These are phyloP conservation scores for Cichladusa arquata DNA, from an alignment of 2,113 vertebrate species.

Conservation along the genomic window DNA sequence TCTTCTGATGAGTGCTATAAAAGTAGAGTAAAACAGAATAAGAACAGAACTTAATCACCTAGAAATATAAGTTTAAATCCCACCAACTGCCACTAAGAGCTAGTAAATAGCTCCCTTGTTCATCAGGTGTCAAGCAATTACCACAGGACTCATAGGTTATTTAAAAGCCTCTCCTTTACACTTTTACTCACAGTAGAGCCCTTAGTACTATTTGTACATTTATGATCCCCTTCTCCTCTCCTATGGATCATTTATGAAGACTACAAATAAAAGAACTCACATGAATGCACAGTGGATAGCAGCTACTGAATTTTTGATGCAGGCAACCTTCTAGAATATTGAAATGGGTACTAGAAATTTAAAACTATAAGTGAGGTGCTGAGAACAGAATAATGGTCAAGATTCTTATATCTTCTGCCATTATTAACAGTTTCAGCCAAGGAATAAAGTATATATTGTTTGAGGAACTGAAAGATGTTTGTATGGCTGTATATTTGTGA, in stretches of 20 bases:
- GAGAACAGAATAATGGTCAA: not conserved
- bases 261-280: not conserved
- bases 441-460: not conserved
- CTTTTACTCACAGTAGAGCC: not conserved
- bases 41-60: not conserved
- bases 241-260: not conserved
- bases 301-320: slow-evolving; percentile 49
- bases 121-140: not conserved
- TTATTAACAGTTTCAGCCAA: not conserved
- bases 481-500: not conserved
- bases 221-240: not conserved
- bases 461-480: not conserved
- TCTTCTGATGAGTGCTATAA: not conserved
- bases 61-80: not conserved
- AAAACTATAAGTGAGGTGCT: not conserved
- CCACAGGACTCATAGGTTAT: not conserved
- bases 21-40: not conserved
- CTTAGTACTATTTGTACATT: not conserved
- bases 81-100: not conserved
- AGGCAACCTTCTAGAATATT: not conserved
- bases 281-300: not conserved
- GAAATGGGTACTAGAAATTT: not conserved
- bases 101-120: not conserved
- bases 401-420: not conserved
- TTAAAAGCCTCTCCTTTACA: not conserved